Evolutionary conservation across 2,797 vertebrate genomes (phyloP), one percentile per base, ranked within the genome.

Genomic region (Podarcis lilfordi): DNA sequence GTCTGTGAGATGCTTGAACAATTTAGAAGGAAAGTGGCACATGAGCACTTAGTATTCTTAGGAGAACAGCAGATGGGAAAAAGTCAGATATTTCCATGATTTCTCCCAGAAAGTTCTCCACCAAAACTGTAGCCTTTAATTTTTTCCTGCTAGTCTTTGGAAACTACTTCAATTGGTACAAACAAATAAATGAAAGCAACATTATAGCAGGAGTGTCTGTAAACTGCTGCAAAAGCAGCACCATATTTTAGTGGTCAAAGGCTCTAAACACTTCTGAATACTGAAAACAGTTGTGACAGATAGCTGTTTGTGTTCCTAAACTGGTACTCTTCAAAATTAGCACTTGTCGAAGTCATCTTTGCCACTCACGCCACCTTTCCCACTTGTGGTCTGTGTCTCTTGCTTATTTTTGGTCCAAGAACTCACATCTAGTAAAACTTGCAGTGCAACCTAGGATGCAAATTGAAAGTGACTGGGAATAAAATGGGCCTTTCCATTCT

Each of bases 401-500:
- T 50, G 23, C 76, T 92, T 83, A 74, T 76, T 91, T 91, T 93
- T 86, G 89, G 90, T 89, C 64, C 15, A 61, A 92, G 88, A 93
- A 94, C 95, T 95, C 85, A 92, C 89, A 72, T 93, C 93, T 80
- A 77, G 91, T 93, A 85, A 91, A 91, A 80, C 69, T 23, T 87
- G 90, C 61, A 55, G 72, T 86, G 87, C 88, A 93, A 93, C 89
- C 75, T 64, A 0, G 4, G 80, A 91, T 88, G 89, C 66, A 95
- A 94, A 95, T 95, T 90, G 89, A 94, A 94, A 95, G 91, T 92
- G 92, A 96, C 90, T 92, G 83, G 81, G 85, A 94, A 91, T 87
- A 89, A 95, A 92, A 92, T 80, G 91, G 91, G 77, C 84, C 86
- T 91, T 74, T 68, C 68, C 8, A n/a, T 5, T 45, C 0, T 0